Base-by-base conservation (phyloP, 92 coral and sea anemone species). In the Blastomussa wellsi region DNA sequence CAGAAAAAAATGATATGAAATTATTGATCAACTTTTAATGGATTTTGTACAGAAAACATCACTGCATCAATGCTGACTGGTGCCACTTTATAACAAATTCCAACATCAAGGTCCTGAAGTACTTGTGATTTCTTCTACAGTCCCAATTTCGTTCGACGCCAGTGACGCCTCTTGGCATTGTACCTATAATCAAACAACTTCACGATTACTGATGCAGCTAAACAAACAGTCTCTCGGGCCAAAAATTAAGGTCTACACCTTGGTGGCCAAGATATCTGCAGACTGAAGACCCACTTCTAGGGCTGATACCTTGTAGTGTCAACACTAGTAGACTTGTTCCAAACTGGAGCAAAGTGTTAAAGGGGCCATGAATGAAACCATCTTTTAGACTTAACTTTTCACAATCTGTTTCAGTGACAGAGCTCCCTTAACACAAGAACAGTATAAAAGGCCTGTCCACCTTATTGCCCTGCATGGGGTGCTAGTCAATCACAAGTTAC, bases 121-220 rank as follows among this genome's bases (percentile, higher is more conserved):
- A 65, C 51, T 69, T 37, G 70, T 82, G 47, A 49, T 72, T 71
- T 72, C 67, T 55, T 82, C 55, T 88, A 96, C 95, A 96, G 87
- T 82, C 99, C 99, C 83, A 96, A 84, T 85, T 96, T 96, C 81
- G 99, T 96, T 68, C 99, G 89, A 86, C 99, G 98, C 99, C 99
- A 96, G 80, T 96, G 99, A 76, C 99, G 98, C 72, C 99, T 92
- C 93, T 96, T 96, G 74, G 99, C 99, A 91, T 96, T 96, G 88
- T 96, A 96, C 82, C 99, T 96, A 65, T 32, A 68, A 72, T 9
- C 47, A 51, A 72, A 62, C 6, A 36, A 38, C 37, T 14, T 22
- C 19, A 74, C 24, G 77, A 75, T 26, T 31, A 10, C 36, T 1
- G 24, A 22, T 22, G 28, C 22, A 55, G 10, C n/a, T n/a, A n/a